phyloP scores from a whole-genome alignment of 2,113 vertebrate species.

The Asarcornis scutulata region DNA sequence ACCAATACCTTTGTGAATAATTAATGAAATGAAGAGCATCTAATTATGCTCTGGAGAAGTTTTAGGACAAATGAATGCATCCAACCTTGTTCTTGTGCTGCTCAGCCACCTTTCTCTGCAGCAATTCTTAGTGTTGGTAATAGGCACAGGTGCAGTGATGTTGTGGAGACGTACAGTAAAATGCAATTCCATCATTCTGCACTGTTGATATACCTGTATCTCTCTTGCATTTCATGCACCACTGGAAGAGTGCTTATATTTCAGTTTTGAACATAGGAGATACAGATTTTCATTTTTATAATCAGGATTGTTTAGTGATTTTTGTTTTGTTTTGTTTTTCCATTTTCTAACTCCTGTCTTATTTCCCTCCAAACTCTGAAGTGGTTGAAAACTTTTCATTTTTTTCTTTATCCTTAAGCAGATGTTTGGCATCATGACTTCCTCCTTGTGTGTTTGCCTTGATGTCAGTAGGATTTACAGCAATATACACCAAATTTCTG shows the following conservation, averaged over 20 bases:
- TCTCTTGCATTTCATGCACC: neutral
- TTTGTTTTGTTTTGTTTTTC: neutral
- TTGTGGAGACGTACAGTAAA: neutral
- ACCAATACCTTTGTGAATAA: conserved; percentile 31
- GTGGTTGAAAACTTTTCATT: neutral
- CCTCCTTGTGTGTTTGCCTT: conserved; percentile 11
- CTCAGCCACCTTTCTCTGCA: neutral
- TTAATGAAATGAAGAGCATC: conserved; percentile 27
- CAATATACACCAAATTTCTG: conserved; percentile 2
- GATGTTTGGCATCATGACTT: conserved; percentile 31
- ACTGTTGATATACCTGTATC: neutral
- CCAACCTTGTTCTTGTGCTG: neutral
- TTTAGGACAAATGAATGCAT: neutral
- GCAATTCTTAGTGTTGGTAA: neutral
- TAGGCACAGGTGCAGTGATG: neutral
- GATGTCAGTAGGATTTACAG: conserved; percentile 35
- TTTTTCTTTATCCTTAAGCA: neutral
- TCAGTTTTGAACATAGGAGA: neutral
- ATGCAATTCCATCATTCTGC: neutral
- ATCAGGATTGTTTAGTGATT: neutral
- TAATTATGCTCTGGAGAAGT: neutral
- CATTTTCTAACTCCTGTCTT: neutral
- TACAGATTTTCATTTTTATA: neutral
- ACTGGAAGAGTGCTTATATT: neutral
- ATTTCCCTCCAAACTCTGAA: neutral